phyloP scores from a whole-genome alignment of 2,113 vertebrate genomes.

The Uria aalge region DNA sequence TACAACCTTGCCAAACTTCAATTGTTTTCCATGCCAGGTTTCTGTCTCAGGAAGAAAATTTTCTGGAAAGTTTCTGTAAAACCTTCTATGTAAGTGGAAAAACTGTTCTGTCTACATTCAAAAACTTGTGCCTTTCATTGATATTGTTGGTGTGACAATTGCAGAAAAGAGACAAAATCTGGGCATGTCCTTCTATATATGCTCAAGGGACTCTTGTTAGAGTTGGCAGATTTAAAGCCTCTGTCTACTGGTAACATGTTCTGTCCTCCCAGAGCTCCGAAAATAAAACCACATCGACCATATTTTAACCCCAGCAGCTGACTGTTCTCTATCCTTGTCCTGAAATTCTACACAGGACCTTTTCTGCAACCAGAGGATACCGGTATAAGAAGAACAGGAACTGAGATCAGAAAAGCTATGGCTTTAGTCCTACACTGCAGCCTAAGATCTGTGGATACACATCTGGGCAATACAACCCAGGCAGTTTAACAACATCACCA shows the following conservation, averaged over 20 bases:
- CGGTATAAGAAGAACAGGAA: neutral
- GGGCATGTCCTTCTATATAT: neutral
- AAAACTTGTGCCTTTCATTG: neutral
- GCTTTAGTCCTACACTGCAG: neutral
- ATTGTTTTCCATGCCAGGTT: neutral
- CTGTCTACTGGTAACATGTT: neutral
- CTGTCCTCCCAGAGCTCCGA: neutral
- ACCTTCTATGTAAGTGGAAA: neutral
- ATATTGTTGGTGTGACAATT: neutral
- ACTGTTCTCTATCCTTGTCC: neutral
- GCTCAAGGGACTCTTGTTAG: neutral
- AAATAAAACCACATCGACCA: neutral
- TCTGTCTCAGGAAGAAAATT: neutral
- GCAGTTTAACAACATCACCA: neutral
- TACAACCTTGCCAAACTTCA: conserved; percentile 10
- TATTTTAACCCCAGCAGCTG: neutral
- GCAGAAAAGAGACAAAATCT: neutral
- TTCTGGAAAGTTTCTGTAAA: neutral
- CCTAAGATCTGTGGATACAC: neutral
- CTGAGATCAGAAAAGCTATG: neutral
- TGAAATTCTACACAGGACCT: neutral
- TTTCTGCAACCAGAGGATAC: neutral
- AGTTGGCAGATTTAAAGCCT: neutral
- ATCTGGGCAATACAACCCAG: rapidly evolving
- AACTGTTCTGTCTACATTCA: neutral